Percentiles rank a stretch among this genome's conserved stretches.
phyloP scores from a whole-genome alignment of 2,113 vertebrate species.

The Dendropsophus ebraccatus region DNA sequence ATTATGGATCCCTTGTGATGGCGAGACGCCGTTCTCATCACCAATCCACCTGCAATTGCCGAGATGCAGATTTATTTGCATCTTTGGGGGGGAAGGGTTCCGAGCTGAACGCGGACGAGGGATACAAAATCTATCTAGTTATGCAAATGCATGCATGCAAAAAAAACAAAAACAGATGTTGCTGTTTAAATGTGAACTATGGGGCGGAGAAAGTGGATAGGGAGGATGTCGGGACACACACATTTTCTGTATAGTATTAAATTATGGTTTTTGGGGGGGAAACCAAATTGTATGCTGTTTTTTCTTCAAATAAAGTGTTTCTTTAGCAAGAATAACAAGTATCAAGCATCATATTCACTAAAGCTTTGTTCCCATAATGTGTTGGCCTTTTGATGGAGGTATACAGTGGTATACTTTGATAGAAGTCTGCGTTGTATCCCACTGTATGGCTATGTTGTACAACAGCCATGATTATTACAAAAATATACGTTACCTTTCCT shows the following conservation, averaged over 20 bases:
- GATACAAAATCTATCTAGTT: background rate
- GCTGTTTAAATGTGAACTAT: background rate
- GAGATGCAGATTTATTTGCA: background rate
- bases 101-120: background rate
- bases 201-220: background rate
- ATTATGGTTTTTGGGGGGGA: background rate
- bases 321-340: too few relatives aligned
- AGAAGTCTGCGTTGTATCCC: too few relatives aligned
- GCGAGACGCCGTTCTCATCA: background rate
- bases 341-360: too few relatives aligned
- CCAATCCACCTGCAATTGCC: background rate
- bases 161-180: background rate
- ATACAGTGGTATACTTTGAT: too few relatives aligned
- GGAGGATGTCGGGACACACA: background rate
- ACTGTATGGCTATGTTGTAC: too few relatives aligned
- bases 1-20: background rate
- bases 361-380: too few relatives aligned
- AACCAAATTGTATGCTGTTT: too few relatives aligned
- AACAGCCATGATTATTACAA: too few relatives aligned
- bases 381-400: too few relatives aligned
- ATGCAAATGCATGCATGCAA: constrained; percentile 1
- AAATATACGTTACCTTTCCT: too few relatives aligned
- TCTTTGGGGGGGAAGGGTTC: background rate
- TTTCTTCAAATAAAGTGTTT: too few relatives aligned
- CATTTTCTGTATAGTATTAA: background rate